phyloP scores from a whole-genome alignment of 1,140 invertebrate genomes.

The Sitobion miscanthi region DNA sequence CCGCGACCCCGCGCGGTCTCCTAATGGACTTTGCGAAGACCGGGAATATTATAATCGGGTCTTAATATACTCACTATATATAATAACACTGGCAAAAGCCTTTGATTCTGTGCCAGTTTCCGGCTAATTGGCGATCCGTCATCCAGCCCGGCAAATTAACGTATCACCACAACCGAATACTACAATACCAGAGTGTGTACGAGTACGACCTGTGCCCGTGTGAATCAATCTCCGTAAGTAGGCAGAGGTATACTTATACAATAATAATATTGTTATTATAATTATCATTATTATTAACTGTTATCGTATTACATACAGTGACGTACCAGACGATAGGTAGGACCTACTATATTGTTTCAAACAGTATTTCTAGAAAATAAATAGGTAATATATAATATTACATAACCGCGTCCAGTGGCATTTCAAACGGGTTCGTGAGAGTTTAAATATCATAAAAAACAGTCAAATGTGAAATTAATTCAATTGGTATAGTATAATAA shows the following conservation, averaged over 20 bases:
- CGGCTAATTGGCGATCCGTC: conserved; percentile 47
- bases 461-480: neutral
- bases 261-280: neutral
- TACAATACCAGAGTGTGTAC: neutral
- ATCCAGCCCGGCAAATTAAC: conserved; percentile 18
- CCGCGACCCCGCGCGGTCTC: neutral
- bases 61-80: conserved; percentile 26
- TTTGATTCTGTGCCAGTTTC: conserved; percentile 36
- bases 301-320: neutral
- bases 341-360: too few species aligned
- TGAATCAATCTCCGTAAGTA: neutral
- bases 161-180: conserved; percentile 27
- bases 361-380: neutral
- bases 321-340: too few species aligned
- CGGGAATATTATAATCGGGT: conserved; percentile 17
- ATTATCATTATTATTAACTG: neutral
- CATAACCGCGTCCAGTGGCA: neutral
- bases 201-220: too few species aligned
- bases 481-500: neutral
- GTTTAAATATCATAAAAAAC: neutral
- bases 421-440: neutral
- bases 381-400: too few species aligned
- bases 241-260: too few species aligned
- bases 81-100: neutral
- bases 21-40: conserved; percentile 47